Evolutionary conservation across 2,888 invertebrate species (phyloP).

Genomic region (Zeuzera pyrina): DNA sequence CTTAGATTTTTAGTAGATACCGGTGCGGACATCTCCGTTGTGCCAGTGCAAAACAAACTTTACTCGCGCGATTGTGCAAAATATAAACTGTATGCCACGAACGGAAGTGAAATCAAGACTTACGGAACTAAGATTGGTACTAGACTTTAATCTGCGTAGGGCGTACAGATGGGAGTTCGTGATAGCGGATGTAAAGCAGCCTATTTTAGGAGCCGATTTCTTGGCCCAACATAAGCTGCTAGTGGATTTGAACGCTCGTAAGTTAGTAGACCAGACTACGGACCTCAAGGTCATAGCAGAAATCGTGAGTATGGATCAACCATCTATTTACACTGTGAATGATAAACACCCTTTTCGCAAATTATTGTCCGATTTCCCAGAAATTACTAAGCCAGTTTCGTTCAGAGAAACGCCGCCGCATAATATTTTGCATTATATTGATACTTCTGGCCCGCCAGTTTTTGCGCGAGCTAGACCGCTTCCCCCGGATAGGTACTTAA

Average conservation of each 20-base stretch:
- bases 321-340: not conserved
- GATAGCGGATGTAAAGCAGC: not conserved
- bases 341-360: not conserved
- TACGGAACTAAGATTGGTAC: not conserved
- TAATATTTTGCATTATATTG: slow-evolving; percentile 3
- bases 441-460: slow-evolving; percentile 3
- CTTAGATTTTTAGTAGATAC: not conserved
- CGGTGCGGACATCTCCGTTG: not conserved
- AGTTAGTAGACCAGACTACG: not conserved
- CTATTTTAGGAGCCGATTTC: not conserved
- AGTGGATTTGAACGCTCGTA: not conserved
- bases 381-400: not conserved
- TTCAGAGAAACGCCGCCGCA: slow-evolving; percentile 1
- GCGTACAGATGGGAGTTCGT: not conserved
- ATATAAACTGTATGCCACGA: not conserved
- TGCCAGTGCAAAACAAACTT: not conserved
- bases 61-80: too few species aligned
- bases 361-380: not conserved
- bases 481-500: too few species aligned
- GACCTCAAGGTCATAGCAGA: not conserved
- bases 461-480: slow-evolving; percentile 1
- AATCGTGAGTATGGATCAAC: not conserved
- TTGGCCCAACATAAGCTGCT: not conserved
- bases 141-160: not conserved
- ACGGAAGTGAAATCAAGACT: not conserved